Base-by-base conservation (phyloP, 2,797 vertebrate species). In the Podargus strigoides region DNA sequence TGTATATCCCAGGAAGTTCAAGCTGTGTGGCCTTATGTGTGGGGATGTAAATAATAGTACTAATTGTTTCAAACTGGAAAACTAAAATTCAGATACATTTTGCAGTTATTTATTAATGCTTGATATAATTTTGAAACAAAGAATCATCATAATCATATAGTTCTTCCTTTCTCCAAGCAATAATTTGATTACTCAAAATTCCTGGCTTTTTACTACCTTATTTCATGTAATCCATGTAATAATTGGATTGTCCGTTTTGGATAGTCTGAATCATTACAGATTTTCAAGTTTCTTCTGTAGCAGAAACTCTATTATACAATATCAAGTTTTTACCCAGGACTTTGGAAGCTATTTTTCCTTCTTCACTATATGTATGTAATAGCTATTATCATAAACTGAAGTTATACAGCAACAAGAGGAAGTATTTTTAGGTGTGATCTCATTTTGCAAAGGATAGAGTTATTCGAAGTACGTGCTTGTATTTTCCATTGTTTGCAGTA, bases 341-440 rank as follows among this genome's bases (percentile, higher is more conserved):
- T 84, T 59, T 47, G 52, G 58, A 66, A 95, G 22, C 41, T 82
- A 52, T 85, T 88, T 94, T 95, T 95, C 82, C 41, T 74, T 85
- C 44, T 88, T 94, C 20, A 3, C 70, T 94, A 17, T 90, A 91
- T 46, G 67, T 32, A 36, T 96, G 94, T 82, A 94, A 96, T 94
- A 93, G 77, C 67, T 90, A 94, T 96, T 96, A 96, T 62, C 66
- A 82, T 88, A 94, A 94, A 93, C 52, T 67, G 63, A 88, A 94
- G 41, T 94, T 95, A 87, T 70, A 80, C 36, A 74, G 88, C 86
- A 95, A 96, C 82, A 96, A 96, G 89, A 87, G 94, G 94, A 95
- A 95, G 93, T 96, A 93, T 95, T 96, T 96, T 96, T 93, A 94
- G 94, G 94, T 94, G 94, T 96, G 96, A 96, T 93, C 85, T 97